Evolutionary conservation across 2,888 invertebrate genomes (phyloP).

Genomic region (Coenonympha glycerion): DNA sequence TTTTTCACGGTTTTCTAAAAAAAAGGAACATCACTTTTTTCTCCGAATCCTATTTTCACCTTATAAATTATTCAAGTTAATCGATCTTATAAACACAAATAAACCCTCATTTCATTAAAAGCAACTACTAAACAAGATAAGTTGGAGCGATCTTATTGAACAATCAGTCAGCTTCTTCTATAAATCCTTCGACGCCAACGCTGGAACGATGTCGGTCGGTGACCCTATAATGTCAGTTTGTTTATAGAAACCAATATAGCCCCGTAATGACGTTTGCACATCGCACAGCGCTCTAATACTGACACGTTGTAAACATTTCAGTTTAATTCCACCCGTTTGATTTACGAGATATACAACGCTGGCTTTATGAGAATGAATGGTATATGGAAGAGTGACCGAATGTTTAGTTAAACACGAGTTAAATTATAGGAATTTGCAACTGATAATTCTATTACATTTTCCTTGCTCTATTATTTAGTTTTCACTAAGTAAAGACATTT

Average conservation of each 20-base stretch:
- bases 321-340: background rate
- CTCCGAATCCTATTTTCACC: no score
- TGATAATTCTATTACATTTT: no score
- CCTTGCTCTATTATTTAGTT: no score
- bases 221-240: constrained; percentile 7
- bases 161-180: background rate
- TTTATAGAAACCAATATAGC: constrained; percentile 15
- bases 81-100: background rate
- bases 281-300: background rate
- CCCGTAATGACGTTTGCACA: constrained; percentile 6
- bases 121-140: background rate
- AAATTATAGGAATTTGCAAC: no score
- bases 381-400: background rate
- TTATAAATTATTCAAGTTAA: no score
- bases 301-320: constrained; percentile 7
- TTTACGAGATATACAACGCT: background rate
- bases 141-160: background rate
- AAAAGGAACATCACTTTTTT: no score
- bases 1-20: no score
- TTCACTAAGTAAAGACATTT: no score
- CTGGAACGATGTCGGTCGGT: constrained; percentile 12
- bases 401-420: no score
- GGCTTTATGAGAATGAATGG: background rate
- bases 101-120: background rate
- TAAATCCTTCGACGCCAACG: background rate